Evolutionary conservation across 1,140 invertebrate species (phyloP), one percentile per base, ranked within the genome.

Genomic region (Aphaenogaster floridana): DNA sequence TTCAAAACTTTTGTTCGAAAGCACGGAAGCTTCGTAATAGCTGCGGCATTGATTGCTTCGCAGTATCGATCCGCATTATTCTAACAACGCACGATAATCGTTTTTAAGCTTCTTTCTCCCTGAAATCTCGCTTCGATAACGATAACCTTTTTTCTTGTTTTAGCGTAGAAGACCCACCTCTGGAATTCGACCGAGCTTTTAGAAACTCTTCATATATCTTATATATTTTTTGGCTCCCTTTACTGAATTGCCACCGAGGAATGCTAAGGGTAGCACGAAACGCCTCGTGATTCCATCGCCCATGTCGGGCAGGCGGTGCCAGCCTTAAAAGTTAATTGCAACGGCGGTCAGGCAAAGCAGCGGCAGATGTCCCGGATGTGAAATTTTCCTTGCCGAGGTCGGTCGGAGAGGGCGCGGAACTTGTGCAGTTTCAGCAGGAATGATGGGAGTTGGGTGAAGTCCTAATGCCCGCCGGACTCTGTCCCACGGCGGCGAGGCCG

Each of bases 291-390:
- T 76, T 50, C 80, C 28, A 2, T 21, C 52, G 39, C 5, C 52
- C 52, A 83, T 83, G 52, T 45, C 34, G 45, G 71, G 39, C 78
- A 87, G 28, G 34, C 63, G 72, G 78, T 50, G 52, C 72, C 34
- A 61, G 71, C 57, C 88, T 90, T 90, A 84, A 87, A 90, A 90
- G 89, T 90, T 90, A 90, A 90, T 89, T 89, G 89, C 69, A 66
- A 87, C 52, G 85, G 36, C 59, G 72, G 45, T 50, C 28, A 84
- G 85, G 86, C 76, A 87, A 90, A 87, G 85, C 59, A 57, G 85
- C 78, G 64, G 59, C 89, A 90, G 89, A 84, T 90, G 89, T 79
- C 28, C 54, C 78, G 88, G 86, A 90, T 89, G 89, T 77, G 88
- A 87, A 54, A 90, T 89, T 90, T 89, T 84, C 89, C 84, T 89